A percentile compares a stretch with the other conserved stretches of the same genome.
phyloP scores from a whole-genome alignment of 2,797 vertebrate species.

The Aldrovandia affinis region DNA sequence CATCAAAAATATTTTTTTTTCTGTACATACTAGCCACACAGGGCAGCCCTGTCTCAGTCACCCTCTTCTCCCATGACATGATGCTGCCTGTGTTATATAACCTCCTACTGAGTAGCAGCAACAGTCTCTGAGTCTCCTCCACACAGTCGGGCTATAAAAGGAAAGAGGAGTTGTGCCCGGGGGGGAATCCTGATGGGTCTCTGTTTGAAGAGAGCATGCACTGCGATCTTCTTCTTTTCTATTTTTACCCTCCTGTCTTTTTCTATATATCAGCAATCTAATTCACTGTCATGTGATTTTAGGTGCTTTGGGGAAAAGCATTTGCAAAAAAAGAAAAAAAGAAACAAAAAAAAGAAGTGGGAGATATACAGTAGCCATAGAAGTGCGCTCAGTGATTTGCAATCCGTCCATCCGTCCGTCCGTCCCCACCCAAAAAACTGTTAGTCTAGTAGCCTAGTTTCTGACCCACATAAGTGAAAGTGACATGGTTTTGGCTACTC shows the following conservation, averaged over 20 bases:
- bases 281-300: not conserved
- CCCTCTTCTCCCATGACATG: slow-evolving; percentile 39
- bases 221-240: not conserved
- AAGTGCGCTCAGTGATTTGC: not conserved
- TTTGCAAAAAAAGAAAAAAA: not conserved
- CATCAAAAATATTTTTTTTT: not conserved
- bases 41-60: slow-evolving; percentile 31
- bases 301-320: too few relatives aligned
- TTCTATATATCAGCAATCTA: not conserved
- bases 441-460: not conserved
- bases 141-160: slow-evolving; percentile 33
- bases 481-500: not conserved
- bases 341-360: not conserved
- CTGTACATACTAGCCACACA: not conserved
- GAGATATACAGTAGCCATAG: not conserved
- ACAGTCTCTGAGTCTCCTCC: slow-evolving; percentile 25
- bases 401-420: too few relatives aligned
- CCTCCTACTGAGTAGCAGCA: slow-evolving; percentile 36
- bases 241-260: not conserved
- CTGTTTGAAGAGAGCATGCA: not conserved
- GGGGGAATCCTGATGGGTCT: not conserved
- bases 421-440: too few relatives aligned
- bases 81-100: slow-evolving; percentile 50
- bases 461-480: not conserved
- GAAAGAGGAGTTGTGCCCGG: slow-evolving; percentile 4